Conservation (phyloP, 2,888 invertebrate species). For the Melinopterus prodromus region DNA sequence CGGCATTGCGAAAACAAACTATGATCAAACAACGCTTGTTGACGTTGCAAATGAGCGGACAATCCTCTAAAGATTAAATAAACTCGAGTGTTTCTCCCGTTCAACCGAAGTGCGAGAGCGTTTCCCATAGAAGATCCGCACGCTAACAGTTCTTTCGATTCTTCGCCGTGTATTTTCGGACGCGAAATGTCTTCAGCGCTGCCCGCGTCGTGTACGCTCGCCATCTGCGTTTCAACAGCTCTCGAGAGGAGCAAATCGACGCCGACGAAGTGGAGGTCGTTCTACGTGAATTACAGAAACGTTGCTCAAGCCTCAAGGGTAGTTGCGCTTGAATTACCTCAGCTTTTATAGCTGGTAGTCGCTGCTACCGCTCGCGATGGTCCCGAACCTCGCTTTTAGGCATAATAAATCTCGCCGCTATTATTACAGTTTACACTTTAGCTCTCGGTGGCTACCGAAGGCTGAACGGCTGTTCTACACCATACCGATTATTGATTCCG, state of each 20-base stretch:
- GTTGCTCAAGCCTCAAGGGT: constrained; percentile 35
- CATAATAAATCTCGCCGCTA: constrained; percentile 34
- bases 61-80: not conserved
- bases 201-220: constrained; percentile 4
- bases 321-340: constrained; percentile 36
- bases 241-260: constrained; percentile 10
- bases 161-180: not conserved
- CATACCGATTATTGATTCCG: constrained; percentile 16
- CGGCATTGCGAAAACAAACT: not conserved
- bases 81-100: not conserved
- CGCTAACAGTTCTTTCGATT: not conserved
- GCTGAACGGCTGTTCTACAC: no score
- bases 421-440: constrained; percentile 21
- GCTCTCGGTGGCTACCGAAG: constrained; percentile 5
- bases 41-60: not conserved
- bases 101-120: not conserved
- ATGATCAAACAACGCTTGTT: not conserved
- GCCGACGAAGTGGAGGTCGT: not conserved
- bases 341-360: constrained; percentile 30
- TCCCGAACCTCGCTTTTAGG: constrained; percentile 33
- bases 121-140: not conserved
- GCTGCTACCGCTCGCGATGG: constrained; percentile 31
- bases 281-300: constrained; percentile 33
- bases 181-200: not conserved
- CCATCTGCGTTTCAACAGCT: constrained; percentile 20